Percentiles rank a stretch among this genome's conserved stretches.
These are phyloP conservation scores for Diarsia rubi DNA, from an alignment of 2,888 invertebrate genomes.

Conservation along the genomic window DNA sequence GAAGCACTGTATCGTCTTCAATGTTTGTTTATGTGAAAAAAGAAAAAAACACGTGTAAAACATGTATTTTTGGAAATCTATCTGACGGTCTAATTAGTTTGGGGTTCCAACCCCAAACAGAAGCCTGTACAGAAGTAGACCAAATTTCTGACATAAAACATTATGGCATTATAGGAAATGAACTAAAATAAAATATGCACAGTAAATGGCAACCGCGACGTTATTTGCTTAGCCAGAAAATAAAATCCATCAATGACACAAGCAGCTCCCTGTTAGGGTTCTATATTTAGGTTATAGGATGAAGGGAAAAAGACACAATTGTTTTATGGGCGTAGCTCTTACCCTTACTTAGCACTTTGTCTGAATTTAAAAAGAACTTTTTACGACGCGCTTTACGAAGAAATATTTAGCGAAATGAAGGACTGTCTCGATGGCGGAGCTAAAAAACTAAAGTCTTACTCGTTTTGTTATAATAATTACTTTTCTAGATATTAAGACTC, in stretches of 20 bases:
- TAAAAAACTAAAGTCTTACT: constrained; percentile 2
- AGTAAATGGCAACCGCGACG: constrained; percentile 25
- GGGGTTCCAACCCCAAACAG: too few relatives aligned
- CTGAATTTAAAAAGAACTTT: constrained; percentile 39
- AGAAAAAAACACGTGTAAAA: too few relatives aligned
- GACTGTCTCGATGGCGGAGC: background rate
- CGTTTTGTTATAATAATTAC: background rate
- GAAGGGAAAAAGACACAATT: constrained; percentile 47
- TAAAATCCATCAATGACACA: constrained; percentile 61
- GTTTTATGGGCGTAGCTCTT: constrained; percentile 41
- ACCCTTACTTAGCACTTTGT: constrained; percentile 44
- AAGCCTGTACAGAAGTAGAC: background rate
- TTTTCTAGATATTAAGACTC: background rate
- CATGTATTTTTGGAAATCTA: too few relatives aligned
- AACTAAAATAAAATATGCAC: constrained; percentile 15
- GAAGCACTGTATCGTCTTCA: too few relatives aligned
- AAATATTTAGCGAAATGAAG: constrained; percentile 39
- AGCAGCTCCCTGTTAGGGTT: constrained; percentile 49
- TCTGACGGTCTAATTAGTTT: too few relatives aligned
- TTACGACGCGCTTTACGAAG: constrained; percentile 17
- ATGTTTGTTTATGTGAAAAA: too few relatives aligned
- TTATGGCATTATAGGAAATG: background rate
- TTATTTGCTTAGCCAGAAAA: constrained; percentile 40
- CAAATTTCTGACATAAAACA: background rate
- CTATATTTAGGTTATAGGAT: constrained; percentile 28